Percentiles rank a stretch among this genome's conserved stretches.
Evolutionary conservation across 1,140 invertebrate genomes (phyloP).

Genomic region (Aphis craccivora): DNA sequence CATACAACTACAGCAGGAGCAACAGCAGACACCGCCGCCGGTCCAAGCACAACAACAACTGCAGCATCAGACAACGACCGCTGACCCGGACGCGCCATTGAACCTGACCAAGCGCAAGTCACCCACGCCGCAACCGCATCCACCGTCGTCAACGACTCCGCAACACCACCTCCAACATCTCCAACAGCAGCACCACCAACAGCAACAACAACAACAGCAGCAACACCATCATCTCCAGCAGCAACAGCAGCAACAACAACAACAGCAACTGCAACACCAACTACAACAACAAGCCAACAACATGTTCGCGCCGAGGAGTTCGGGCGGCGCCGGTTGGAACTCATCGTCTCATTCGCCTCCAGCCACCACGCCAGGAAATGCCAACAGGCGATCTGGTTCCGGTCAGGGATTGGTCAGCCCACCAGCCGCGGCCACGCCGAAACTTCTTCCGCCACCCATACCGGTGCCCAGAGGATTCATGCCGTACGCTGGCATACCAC

Average conservation of each 20-base stretch:
- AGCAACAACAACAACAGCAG: conserved; percentile 60
- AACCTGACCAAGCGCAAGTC: conserved; percentile 88
- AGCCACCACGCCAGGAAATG: conserved; percentile 35
- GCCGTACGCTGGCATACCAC: conserved; percentile 68
- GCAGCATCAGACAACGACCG: conserved; percentile 64
- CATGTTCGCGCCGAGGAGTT: neutral
- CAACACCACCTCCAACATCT: conserved; percentile 63
- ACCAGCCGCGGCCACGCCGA: conserved; percentile 69
- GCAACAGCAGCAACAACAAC: conserved; percentile 61
- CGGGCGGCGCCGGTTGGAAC: conserved; percentile 10
- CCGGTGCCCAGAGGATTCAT: conserved; percentile 69
- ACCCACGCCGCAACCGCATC: conserved; percentile 65
- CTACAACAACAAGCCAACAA: conserved; percentile 36
- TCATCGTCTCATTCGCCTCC: conserved; percentile 49
- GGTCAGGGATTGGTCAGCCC: conserved; percentile 65
- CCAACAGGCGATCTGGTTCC: conserved; percentile 49
- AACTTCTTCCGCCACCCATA: conserved; percentile 68
- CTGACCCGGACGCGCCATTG: conserved; percentile 81
- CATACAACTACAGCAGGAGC: conserved; percentile 63
- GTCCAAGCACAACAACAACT: conserved; percentile 65
- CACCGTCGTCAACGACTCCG: conserved; percentile 63
- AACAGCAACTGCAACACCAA: conserved; percentile 56
- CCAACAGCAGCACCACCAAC: conserved; percentile 61
- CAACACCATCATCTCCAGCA: conserved; percentile 62
- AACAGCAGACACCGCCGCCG: conserved; percentile 64